Evolutionary conservation across 2,113 vertebrate species (phyloP).

Genomic region (Vulpes lagopus): DNA sequence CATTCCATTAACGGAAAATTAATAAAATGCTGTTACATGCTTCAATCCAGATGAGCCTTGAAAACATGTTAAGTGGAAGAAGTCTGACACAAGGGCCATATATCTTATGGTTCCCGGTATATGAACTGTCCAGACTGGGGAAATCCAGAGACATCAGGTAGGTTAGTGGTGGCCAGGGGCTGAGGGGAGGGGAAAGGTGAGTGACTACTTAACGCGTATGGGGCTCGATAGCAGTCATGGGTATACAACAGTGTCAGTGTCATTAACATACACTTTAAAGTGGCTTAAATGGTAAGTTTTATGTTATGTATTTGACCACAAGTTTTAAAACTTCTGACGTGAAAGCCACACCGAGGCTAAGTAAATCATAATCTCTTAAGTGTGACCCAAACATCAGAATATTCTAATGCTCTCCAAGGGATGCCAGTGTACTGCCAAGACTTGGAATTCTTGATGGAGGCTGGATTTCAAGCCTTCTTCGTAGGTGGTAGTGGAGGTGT

Average conservation of each 20-base stretch:
- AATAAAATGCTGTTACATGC: not conserved
- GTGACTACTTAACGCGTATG: not conserved
- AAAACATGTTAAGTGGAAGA: not conserved
- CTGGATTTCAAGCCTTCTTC: not conserved
- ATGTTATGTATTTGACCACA: not conserved
- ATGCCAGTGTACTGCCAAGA: not conserved
- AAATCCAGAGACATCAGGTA: not conserved
- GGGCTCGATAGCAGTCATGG: not conserved
- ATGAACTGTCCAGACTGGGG: not conserved
- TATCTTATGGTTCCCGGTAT: not conserved
- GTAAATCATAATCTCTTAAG: not conserved
- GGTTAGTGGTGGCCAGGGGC: not conserved
- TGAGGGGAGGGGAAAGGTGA: too few relatives aligned
- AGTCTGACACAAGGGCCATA: not conserved
- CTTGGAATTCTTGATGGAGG: not conserved
- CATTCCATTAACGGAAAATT: not conserved
- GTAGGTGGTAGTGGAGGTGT: not conserved
- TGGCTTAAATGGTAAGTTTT: not conserved
- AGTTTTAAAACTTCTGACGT: not conserved
- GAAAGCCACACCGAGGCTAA: not conserved
- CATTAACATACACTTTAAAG: not conserved
- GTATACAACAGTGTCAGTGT: not conserved
- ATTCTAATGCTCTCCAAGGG: not conserved
- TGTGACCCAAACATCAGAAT: not conserved
- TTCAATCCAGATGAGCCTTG: not conserved